These are phyloP conservation scores for Oreochromis niloticus DNA, from an alignment of 2,113 vertebrate genomes.

Conservation along the genomic window DNA sequence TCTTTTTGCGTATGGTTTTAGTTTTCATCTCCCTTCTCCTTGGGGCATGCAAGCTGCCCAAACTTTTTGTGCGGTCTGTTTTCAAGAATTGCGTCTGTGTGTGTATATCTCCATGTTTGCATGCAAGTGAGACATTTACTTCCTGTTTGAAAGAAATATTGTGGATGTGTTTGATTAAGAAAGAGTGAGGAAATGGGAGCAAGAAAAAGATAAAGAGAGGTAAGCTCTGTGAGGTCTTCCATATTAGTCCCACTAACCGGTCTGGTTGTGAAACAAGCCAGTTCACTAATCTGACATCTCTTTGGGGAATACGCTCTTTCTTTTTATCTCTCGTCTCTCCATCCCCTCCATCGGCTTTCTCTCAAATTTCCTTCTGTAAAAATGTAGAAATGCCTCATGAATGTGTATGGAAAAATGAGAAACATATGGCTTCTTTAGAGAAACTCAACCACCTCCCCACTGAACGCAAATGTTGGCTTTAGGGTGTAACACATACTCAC, in stretches of 20 bases:
- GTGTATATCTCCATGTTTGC: conserved; percentile 8
- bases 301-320: conserved; percentile 42
- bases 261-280: conserved; percentile 64
- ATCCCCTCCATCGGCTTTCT: not conserved
- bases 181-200: not conserved
- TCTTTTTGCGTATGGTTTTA: conserved; percentile 49
- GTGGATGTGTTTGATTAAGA: not conserved
- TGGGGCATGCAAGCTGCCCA: conserved; percentile 32
- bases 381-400: conserved; percentile 64
- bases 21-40: conserved; percentile 54
- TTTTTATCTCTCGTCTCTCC: conserved; percentile 45
- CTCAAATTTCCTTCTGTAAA: conserved; percentile 3
- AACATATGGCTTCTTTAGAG: conserved; percentile 52
- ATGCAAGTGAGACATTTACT: conserved; percentile 3
- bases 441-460: conserved; percentile 29
- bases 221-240: conserved; percentile 54
- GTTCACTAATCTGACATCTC: conserved; percentile 61
- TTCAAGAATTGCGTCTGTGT: conserved; percentile 5
- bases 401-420: conserved; percentile 63
- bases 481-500: conserved; percentile 47
- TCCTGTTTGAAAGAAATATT: not conserved
- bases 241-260: conserved; percentile 46
- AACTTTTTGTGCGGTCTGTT: conserved; percentile 53
- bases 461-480: conserved; percentile 59
- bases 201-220: not conserved